A percentile compares a stretch with the other conserved stretches of the same genome.
These are phyloP conservation scores for Molossus molossus DNA, from an alignment of 2,797 vertebrate species.

Conservation along the genomic window DNA sequence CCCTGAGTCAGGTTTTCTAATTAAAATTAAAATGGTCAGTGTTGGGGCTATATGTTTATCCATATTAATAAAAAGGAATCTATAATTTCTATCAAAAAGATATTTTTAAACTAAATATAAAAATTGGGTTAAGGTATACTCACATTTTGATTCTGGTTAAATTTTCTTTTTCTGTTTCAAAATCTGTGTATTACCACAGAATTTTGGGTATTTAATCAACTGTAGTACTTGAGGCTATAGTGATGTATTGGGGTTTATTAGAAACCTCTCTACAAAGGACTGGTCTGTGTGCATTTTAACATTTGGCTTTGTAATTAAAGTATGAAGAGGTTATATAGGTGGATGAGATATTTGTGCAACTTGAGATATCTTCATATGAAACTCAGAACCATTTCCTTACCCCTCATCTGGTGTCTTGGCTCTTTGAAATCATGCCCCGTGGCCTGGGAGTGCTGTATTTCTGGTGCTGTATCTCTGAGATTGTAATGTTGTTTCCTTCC, in stretches of 20 bases:
- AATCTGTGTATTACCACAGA: neutral
- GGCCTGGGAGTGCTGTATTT: neutral
- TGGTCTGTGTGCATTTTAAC: neutral
- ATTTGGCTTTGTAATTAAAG: neutral
- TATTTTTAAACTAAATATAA: neutral
- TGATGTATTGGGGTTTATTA: neutral
- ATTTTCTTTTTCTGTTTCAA: neutral
- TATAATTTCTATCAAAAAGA: neutral
- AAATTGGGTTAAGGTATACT: neutral
- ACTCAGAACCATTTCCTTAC: neutral
- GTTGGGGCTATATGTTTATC: neutral
- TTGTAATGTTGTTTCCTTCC: neutral
- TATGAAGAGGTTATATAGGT: neutral
- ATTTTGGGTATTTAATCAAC: neutral
- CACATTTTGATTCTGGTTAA: neutral
- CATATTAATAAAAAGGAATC: neutral
- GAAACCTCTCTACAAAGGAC: neutral
- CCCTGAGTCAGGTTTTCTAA: neutral
- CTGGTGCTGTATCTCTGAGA: neutral
- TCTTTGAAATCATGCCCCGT: neutral
- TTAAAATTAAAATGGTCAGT: too few species aligned
- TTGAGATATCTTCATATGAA: neutral
- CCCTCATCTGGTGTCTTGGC: neutral
- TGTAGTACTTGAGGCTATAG: fast-evolving
- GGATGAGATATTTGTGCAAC: neutral